Conservation (phyloP, 2,888 invertebrate genomes). For the Encarsia formosa region DNA sequence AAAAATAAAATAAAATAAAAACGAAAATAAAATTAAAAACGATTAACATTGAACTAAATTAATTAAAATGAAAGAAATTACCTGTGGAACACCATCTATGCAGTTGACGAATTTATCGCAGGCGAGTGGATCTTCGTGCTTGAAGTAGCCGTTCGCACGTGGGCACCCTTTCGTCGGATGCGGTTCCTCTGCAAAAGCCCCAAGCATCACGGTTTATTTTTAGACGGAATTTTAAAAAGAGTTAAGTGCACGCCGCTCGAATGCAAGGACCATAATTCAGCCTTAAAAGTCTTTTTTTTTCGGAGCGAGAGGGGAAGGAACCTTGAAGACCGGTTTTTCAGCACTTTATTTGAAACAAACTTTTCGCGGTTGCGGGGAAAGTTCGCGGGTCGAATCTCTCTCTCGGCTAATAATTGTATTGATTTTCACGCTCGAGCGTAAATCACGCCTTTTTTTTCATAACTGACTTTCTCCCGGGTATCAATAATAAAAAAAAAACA, state of each 20-base stretch:
- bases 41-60: no score
- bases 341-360: neutral
- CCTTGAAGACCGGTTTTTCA: constrained; percentile 31
- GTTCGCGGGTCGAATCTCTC: neutral
- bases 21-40: no score
- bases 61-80: no score
- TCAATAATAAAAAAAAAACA: neutral
- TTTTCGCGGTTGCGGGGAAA: neutral
- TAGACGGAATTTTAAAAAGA: no score
- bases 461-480: no score
- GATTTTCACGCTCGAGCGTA: neutral
- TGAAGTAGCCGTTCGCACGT: constrained; percentile 74
- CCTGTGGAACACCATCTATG: constrained; percentile 67
- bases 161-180: constrained; percentile 70
- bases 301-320: constrained; percentile 15
- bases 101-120: constrained; percentile 79
- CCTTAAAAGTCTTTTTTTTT: neutral
- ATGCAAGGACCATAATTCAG: neutral
- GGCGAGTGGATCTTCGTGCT: constrained; percentile 67
- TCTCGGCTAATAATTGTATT: neutral
- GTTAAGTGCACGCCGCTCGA: no score
- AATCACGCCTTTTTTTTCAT: neutral
- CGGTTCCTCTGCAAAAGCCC: constrained; percentile 65
- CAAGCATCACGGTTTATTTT: no score
- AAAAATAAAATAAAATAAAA: no score